Percentiles rank a stretch among this genome's conserved stretches.
Conservation (phyloP, 2,113 vertebrate genomes). For the Rhagologus leucostigma region DNA sequence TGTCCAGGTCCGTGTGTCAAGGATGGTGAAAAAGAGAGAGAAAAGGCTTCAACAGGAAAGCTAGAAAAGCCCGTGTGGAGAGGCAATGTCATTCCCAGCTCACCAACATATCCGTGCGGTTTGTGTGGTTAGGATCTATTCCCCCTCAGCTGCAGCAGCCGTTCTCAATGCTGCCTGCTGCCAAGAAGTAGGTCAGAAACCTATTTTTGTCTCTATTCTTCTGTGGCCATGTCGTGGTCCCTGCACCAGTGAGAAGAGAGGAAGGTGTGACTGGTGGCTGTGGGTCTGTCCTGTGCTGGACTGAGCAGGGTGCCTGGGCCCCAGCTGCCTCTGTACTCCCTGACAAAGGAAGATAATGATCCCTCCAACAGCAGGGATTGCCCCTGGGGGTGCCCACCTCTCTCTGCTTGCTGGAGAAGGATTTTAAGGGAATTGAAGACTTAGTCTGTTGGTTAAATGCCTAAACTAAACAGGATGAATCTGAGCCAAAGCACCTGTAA, state of each 20-base stretch:
- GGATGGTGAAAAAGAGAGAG: background rate
- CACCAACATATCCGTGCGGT: fast-evolving
- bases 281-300: background rate
- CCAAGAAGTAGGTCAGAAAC: conserved; percentile 22
- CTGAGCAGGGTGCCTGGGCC: background rate
- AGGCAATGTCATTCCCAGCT: background rate
- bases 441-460: background rate
- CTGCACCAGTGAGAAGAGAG: fast-evolving
- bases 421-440: background rate
- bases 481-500: fast-evolving
- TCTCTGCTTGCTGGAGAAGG: background rate
- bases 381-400: background rate
- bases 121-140: background rate
- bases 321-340: background rate
- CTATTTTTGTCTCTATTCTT: background rate
- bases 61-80: background rate
- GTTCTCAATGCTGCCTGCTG: background rate
- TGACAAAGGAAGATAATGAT: background rate
- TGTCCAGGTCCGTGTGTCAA: background rate
- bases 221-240: fast-evolving
- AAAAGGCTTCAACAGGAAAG: background rate
- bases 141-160: background rate
- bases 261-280: fast-evolving
- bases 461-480: background rate
- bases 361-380: background rate